A percentile compares a stretch with the other conserved stretches of the same genome.
These are phyloP conservation scores for Epirrhoe alternata DNA, from an alignment of 2,888 invertebrate species.

Conservation along the genomic window DNA sequence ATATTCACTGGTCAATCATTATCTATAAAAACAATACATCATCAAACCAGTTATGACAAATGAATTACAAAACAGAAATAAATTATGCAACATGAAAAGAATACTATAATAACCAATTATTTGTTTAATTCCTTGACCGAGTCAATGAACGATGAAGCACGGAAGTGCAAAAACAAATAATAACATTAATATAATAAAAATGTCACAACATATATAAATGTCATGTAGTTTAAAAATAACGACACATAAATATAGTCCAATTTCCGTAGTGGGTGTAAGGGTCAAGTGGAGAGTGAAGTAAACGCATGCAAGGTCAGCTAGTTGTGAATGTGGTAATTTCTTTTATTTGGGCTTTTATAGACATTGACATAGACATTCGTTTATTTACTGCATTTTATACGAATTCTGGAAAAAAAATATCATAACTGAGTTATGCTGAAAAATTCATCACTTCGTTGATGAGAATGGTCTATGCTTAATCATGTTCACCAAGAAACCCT, in stretches of 20 bases:
- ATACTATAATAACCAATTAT: constrained; percentile 9
- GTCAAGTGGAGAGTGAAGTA: constrained; percentile 17
- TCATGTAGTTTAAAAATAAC: constrained; percentile 19
- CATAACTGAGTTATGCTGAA: no score
- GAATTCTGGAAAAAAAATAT: no score
- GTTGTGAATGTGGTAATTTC: neutral
- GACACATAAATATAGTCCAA: constrained; percentile 9
- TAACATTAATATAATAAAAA: constrained; percentile 11
- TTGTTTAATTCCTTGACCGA: constrained; percentile 24
- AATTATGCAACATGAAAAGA: constrained; percentile 14
- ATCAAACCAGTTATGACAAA: constrained; percentile 15
- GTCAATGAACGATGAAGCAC: constrained; percentile 29
- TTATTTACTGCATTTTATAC: no score
- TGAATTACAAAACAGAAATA: constrained; percentile 15
- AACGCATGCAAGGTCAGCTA: neutral
- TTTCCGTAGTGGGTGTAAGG: constrained; percentile 23
- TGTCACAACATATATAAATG: constrained; percentile 20
- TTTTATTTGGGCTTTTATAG: neutral
- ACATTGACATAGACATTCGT: no score
- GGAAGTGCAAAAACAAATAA: constrained; percentile 17
- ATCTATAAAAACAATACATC: neutral
- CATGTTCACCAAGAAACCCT: no score
- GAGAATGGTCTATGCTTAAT: no score
- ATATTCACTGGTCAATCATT: no score
- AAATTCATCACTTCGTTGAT: no score